phyloP scores from a whole-genome alignment of 2,888 invertebrate genomes.

The Noctua pronuba region DNA sequence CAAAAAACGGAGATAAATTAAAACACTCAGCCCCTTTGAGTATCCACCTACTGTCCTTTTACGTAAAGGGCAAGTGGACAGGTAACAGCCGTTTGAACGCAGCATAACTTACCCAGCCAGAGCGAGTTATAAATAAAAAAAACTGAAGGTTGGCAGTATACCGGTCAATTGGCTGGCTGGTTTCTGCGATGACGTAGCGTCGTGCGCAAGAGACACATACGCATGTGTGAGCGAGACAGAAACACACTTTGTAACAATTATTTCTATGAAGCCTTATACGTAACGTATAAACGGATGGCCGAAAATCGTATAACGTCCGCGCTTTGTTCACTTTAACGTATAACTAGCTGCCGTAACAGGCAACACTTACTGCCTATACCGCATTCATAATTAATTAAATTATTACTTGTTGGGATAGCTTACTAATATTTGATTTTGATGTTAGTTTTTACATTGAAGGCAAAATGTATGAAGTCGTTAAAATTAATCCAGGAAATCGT shows the following conservation, averaged over 20 bases:
- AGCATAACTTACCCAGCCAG: conserved; percentile 87
- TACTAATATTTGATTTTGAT: conserved; percentile 17
- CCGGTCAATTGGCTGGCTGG: conserved; percentile 90
- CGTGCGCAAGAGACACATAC: conserved; percentile 76
- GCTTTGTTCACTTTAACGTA: conserved; percentile 82
- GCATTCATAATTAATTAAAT: conserved; percentile 69
- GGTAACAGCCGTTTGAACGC: conserved; percentile 71
- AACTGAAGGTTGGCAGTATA: conserved; percentile 90
- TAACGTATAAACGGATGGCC: conserved; percentile 85
- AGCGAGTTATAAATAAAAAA: conserved; percentile 90
- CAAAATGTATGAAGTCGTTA: not conserved
- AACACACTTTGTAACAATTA: conserved; percentile 82
- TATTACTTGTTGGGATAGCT: conserved; percentile 37
- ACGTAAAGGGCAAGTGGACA: conserved; percentile 30
- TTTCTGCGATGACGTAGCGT: conserved; percentile 88
- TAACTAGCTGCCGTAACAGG: conserved; percentile 77
- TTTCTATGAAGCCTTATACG: conserved; percentile 88
- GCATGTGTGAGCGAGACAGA: conserved; percentile 73
- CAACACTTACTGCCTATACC: conserved; percentile 69
- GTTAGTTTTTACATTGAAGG: conserved; percentile 13
- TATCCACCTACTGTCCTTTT: not conserved
- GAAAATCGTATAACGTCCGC: conserved; percentile 87
- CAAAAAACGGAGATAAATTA: not conserved
- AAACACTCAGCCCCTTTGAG: not conserved
- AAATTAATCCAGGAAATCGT: not conserved